phyloP scores from a whole-genome alignment of 2,113 vertebrate genomes.

The Otocyon megalotis region DNA sequence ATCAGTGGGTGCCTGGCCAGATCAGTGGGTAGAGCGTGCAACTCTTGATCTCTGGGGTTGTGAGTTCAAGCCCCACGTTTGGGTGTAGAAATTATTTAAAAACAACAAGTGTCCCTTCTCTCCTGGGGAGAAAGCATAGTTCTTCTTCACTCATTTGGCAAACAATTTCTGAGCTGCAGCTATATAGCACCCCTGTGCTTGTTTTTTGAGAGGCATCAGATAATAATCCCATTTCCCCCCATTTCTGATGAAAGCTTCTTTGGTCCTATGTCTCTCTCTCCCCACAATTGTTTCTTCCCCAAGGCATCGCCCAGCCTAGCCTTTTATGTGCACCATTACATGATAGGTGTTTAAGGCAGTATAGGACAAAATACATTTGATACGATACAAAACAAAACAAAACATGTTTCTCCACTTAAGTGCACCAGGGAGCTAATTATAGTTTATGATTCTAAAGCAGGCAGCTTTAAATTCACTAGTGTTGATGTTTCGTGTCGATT shows the following conservation, averaged over 20 bases:
- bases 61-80: not conserved
- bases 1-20: not conserved
- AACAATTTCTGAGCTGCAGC: not conserved
- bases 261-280: not conserved
- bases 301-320: not conserved
- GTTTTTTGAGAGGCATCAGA: not conserved
- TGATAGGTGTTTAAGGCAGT: not conserved
- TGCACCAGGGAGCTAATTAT: conserved; percentile 6
- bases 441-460: conserved; percentile 49
- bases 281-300: not conserved
- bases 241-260: not conserved
- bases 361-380: not conserved
- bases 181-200: not conserved
- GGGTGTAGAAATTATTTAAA: not conserved
- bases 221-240: not conserved
- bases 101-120: not conserved
- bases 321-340: not conserved
- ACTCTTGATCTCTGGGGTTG: not conserved
- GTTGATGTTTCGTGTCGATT: not conserved
- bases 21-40: not conserved
- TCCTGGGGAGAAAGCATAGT: not conserved
- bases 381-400: not conserved
- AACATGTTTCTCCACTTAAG: not conserved
- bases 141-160: not conserved
- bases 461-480: not conserved